Evolutionary conservation across 1,140 invertebrate species (phyloP), one percentile per base, ranked within the genome.

Genomic region (Condylostylus longicornis): DNA sequence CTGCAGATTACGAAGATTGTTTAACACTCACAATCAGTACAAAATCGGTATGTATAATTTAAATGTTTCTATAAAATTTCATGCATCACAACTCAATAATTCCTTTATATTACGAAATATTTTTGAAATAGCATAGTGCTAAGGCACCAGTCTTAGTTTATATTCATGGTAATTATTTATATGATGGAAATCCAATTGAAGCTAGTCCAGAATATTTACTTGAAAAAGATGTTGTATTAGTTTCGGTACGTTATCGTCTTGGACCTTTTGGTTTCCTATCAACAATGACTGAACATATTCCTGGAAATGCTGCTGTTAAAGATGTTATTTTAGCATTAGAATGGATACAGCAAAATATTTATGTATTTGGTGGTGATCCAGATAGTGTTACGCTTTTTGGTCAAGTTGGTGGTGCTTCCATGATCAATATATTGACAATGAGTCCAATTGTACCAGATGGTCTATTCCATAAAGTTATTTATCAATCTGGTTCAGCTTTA

Each of bases 221-320:
- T 57, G 71, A 62, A 35, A 37, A 62, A 37, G 59, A 68, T 47
- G 50, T 67, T 32, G 57, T 69, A 4, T 37, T 68, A 28, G 64
- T 69, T 2, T 49, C 60, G 1, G 51, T 66, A 14, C 66, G 66
- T 31, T 69, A 68, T 44, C 56, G 67, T 27, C 37, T 69, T 10
- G 66, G 62, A 13, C 57, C 60, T 14, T 64, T 68, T 33, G 67
- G 67, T 3, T 75, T 69, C 43, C 43, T 75, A 13, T 70, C 68
- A 29, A 68, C 66, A 1, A 63, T 63, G n/a, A 63, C 64, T 37
- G 48, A 59, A 1, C 52, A 49, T 43, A 68, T 69, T 6, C 75
- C 76, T 1, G 79, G 78, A n/a, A 82, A 82, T 56, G 67, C 67
- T 8, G 79, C 74, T 0, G 53, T 82, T 8, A 70, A 67, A 18